phyloP scores from a whole-genome alignment of 2,888 invertebrate species.

The Barypeithes pellucidus region DNA sequence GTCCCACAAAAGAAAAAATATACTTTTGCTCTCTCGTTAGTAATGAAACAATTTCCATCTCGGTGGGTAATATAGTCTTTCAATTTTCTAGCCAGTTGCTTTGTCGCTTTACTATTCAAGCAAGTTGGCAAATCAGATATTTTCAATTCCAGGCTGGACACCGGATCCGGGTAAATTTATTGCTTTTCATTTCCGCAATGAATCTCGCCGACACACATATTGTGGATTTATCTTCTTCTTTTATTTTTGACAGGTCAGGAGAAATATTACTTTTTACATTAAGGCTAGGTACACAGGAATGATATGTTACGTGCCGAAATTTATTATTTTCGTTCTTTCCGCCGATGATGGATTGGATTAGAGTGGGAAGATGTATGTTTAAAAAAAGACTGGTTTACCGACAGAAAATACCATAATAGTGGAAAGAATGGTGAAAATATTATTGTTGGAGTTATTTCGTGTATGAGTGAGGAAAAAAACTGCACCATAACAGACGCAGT shows the following conservation, averaged over 20 bases:
- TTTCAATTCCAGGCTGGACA: slow-evolving; percentile 14
- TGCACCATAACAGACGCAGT: too few relatives aligned
- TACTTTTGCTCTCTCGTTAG: too few relatives aligned
- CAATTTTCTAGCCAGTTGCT: not conserved
- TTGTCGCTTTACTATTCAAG: not conserved
- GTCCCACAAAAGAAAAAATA: too few relatives aligned
- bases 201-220: slow-evolving; percentile 3
- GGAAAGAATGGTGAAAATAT: too few relatives aligned
- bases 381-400: not conserved
- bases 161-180: slow-evolving; percentile 8
- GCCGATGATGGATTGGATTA: slow-evolving; percentile 6
- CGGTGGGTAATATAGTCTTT: too few relatives aligned
- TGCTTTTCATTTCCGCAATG: slow-evolving; percentile 14
- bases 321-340: slow-evolving; percentile 7
- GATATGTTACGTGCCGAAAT: slow-evolving; percentile 16
- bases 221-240: not conserved
- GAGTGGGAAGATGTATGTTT: not conserved
- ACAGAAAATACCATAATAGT: too few relatives aligned
- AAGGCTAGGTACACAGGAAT: slow-evolving; percentile 3
- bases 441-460: too few relatives aligned
- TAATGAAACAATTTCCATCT: too few relatives aligned
- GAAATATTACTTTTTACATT: slow-evolving; percentile 18
- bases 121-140: not conserved
- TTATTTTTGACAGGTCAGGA: not conserved
- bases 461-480: too few relatives aligned